phyloP scores from a whole-genome alignment of 2,113 vertebrate genomes.

The Sturnus vulgaris region DNA sequence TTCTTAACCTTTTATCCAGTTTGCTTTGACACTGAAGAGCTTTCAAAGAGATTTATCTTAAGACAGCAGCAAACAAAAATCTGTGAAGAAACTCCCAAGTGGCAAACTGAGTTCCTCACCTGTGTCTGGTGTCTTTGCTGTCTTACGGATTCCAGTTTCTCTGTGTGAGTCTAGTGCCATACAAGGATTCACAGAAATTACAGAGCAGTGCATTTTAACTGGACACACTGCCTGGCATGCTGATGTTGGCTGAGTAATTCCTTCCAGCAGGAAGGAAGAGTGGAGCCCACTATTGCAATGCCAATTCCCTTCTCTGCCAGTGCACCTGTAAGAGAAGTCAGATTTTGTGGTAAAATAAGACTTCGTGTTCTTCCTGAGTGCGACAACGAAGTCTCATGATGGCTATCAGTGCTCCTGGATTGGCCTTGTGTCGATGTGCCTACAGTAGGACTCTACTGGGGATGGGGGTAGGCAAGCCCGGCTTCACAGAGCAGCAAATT shows the following conservation, averaged over 20 bases:
- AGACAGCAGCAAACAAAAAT: not conserved
- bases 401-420: not conserved
- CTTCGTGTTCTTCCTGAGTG: not conserved
- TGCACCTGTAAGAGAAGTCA: not conserved
- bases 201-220: not conserved
- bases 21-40: not conserved
- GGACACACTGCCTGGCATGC: not conserved
- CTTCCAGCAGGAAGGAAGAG: not conserved
- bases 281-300: not conserved
- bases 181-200: not conserved
- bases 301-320: not conserved
- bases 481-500: not conserved
- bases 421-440: accelerated
- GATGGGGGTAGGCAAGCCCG: not conserved
- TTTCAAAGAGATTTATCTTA: not conserved
- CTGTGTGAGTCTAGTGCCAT: not conserved
- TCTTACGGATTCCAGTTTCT: not conserved
- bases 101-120: not conserved
- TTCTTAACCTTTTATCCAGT: not conserved
- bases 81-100: not conserved
- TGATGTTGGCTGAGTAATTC: not conserved
- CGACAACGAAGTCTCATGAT: not conserved
- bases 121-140: not conserved
- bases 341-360: not conserved
- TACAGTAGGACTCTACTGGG: not conserved